Evolutionary conservation across 2,888 invertebrate species (phyloP), one percentile per base, ranked within the genome.

Genomic region (Globia sparganii): DNA sequence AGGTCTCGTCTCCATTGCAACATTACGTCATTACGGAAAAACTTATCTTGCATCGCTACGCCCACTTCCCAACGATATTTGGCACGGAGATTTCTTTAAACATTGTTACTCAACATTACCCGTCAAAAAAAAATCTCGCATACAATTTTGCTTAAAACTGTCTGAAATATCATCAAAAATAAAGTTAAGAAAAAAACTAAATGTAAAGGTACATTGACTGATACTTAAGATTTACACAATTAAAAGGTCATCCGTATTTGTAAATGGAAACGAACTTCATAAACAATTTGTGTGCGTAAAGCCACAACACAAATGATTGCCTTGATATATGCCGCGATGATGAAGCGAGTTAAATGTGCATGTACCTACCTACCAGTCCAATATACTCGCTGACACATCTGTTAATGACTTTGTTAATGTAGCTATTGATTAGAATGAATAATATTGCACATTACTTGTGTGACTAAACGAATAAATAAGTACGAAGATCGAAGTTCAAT

Each of bases 311-410:
- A 84, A 85, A 81, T 82, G 81, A 88, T 91, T 89, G 88, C 92
- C 93, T 93, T 93, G 93, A 93, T 92, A 91, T 91, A 88, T 89
- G 86, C 87, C 88, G 89, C 84, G 62, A 67, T 86, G 81, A 89
- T 90, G 88, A 86, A 65, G 86, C 80, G 68, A 76, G 81, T 83
- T 82, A 40, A 81, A 56, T 58, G 15, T 71, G 59, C 61, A 80
- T 70, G 46, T 78, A 78, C 77, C 31, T 78, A 78, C 77, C 31
- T 58, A 81, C 46, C 40, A 72, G 68, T 70, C 37, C 37, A 21
- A 46, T 66, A 78, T 64, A 58, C 28, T 40, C 49, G 58, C 71
- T 72, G 66, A 74, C 81, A 78, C 72, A 77, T 71, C 40, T 72
- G 53, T 43, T 77, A 74, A 85, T 71, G 69, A 64, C 70, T 62